Percentiles rank a stretch among this genome's conserved stretches.
phyloP scores from a whole-genome alignment of 2,113 vertebrate species.

The Chlamydotis undulata region DNA sequence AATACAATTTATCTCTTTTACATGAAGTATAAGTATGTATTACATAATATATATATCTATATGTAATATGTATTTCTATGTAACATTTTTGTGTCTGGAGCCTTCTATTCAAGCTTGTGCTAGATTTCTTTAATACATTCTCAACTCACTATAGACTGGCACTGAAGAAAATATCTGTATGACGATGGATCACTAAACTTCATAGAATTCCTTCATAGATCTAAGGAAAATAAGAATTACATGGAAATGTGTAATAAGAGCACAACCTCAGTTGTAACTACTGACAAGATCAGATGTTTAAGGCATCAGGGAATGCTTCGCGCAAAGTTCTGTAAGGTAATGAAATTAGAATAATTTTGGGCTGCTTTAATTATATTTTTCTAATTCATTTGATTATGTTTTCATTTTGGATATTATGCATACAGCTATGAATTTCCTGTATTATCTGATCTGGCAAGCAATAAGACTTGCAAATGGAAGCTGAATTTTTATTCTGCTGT shows the following conservation, averaged over 20 bases:
- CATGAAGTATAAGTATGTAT: too few species aligned
- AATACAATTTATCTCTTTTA: background rate
- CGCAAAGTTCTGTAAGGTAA: background rate
- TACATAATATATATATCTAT: rapidly evolving
- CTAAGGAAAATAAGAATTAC: background rate
- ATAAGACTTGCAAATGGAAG: background rate
- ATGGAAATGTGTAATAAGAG: background rate
- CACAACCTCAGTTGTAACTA: background rate
- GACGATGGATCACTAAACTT: background rate
- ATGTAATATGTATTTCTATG: background rate
- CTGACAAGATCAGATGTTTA: background rate
- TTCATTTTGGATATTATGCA: background rate
- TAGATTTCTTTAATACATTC: background rate
- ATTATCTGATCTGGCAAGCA: background rate
- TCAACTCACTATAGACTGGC: background rate
- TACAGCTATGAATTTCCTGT: background rate
- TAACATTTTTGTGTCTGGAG: background rate
- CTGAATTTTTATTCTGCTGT: background rate
- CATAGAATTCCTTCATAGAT: background rate
- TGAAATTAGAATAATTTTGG: background rate
- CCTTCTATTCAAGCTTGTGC: background rate
- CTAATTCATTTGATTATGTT: background rate
- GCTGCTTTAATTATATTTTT: background rate
- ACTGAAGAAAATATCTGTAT: background rate
- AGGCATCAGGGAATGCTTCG: background rate